Evolutionary conservation across 2,888 invertebrate genomes (phyloP), one percentile per base, ranked within the genome.

Genomic region (Boloria euphrosyne): DNA sequence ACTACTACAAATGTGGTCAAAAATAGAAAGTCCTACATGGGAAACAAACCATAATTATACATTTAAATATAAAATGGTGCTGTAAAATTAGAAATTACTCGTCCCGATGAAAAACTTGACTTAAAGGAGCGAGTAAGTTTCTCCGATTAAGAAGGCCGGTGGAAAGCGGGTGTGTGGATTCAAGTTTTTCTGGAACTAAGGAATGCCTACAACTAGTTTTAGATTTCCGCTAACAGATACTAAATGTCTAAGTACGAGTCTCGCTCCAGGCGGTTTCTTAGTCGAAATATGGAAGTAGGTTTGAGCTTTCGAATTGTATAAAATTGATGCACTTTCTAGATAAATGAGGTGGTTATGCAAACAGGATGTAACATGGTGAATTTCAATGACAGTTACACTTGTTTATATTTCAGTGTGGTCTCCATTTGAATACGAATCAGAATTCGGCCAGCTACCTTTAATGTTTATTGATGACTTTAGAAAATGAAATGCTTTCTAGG

Each of bases 271-370:
- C 89, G 77, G 76, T 80, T 83, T 38, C 31, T 38, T 80, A 79
- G 79, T 82, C 85, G 81, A 86, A 89, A 88, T 86, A 85, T 46
- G 83, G 87, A 87, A 84, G 88, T 87, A 80, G 89, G 85, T 74
- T 77, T 76, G 70, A 78, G 91, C 91, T 91, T 91, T 90, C 90
- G 82, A 89, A 89, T 82, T 73, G 75, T 77, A 80, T 81, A 82
- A 82, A 83, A 83, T 38, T 82, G 82, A 88, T 86, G 85, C 84
- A 87, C 91, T 92, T 92, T 92, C 91, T 90, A 92, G 85, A 85
- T 85, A 84, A 85, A 84, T 80, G 82, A 76, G 77, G 77, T 78
- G 83, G 84, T 87, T 89, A 90, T 89, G 90, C 89, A 89, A 90
- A 91, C 87, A 78, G 80, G 76, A 85, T 80, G 86, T 87, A 85